phyloP scores from a whole-genome alignment of 2,888 invertebrate genomes.

The Nematopogon swammerdamellus region DNA sequence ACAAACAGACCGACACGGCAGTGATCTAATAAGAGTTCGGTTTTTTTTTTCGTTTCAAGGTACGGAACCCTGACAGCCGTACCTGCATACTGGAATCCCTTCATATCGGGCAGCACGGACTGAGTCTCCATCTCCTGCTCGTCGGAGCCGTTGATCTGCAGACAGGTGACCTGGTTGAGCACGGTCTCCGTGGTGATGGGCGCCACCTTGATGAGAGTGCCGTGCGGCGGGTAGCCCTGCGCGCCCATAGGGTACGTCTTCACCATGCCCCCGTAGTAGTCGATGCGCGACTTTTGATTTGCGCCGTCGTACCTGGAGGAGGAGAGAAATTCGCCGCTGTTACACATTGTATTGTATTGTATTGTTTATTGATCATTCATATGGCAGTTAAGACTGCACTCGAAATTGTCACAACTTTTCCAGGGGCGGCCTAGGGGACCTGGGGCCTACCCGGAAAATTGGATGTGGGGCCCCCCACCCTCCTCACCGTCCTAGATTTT shows the following conservation, averaged over 20 bases:
- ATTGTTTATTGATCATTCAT: background rate
- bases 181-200: constrained; percentile 77
- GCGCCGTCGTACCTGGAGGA: constrained; percentile 65
- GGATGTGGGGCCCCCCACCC: no score
- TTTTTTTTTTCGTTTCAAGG: no score
- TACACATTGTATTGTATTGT: background rate
- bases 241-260: constrained; percentile 77
- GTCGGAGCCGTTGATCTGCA: constrained; percentile 76
- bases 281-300: constrained; percentile 78
- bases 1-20: no score
- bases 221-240: constrained; percentile 57
- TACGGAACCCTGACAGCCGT: no score
- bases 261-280: constrained; percentile 95
- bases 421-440: no score
- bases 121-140: constrained; percentile 64
- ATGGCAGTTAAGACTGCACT: background rate
- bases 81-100: constrained; percentile 67
- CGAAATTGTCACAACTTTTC: constrained; percentile 1
- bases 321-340: constrained; percentile 3
- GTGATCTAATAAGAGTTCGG: no score
- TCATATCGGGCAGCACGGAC: constrained; percentile 76
- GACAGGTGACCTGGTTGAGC: constrained; percentile 70
- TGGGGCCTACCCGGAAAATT: no score
- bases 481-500: no score
- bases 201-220: constrained; percentile 77